Conservation (phyloP, 2,888 invertebrate species). For the Epinotia bilunana region DNA sequence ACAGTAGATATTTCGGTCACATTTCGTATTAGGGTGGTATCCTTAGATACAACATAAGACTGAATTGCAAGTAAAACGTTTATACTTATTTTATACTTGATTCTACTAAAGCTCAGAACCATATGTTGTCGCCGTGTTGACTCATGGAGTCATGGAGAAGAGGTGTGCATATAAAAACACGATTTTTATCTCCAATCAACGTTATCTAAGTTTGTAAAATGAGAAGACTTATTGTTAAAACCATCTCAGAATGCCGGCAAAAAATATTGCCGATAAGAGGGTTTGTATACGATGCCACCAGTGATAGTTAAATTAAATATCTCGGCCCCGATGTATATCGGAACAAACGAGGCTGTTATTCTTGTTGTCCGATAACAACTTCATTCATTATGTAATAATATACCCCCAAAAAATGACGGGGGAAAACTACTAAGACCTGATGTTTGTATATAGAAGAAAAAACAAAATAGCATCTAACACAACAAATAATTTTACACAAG, state of each 20-base stretch:
- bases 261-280: slow-evolving; percentile 32
- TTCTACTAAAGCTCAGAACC: background rate
- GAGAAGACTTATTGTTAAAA: slow-evolving; percentile 62
- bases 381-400: background rate
- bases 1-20: background rate
- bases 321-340: background rate
- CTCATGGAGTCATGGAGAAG: slow-evolving; percentile 49
- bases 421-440: background rate
- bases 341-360: background rate
- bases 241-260: slow-evolving; percentile 23
- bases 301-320: slow-evolving; percentile 22
- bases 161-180: slow-evolving; percentile 47
- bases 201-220: slow-evolving; percentile 69
- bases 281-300: slow-evolving; percentile 10
- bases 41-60: no score
- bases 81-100: background rate
- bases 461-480: background rate
- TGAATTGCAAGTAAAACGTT: no score
- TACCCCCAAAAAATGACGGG: background rate
- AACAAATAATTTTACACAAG: slow-evolving; percentile 6
- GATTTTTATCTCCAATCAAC: slow-evolving; percentile 56
- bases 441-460: background rate
- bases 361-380: slow-evolving; percentile 2
- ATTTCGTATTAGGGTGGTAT: background rate
- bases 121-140: slow-evolving; percentile 44